A percentile compares a stretch with the other conserved stretches of the same genome.
Evolutionary conservation across 1,140 invertebrate species (phyloP).

Genomic region (Pseudachorutes palmiensis): DNA sequence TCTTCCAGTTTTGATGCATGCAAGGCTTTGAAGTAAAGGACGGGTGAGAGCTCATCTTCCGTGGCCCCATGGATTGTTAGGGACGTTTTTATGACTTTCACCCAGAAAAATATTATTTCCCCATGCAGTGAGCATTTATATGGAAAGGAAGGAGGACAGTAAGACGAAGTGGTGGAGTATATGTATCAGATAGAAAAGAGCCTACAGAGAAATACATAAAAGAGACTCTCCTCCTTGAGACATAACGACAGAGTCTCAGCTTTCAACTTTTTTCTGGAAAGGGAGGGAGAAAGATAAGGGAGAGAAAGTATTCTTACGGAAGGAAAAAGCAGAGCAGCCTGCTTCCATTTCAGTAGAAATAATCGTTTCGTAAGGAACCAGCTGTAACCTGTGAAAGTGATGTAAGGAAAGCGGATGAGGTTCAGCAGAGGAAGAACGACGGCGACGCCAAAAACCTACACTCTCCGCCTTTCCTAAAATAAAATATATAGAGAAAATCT

Average conservation of each 20-base stretch:
- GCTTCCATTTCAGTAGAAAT: not conserved
- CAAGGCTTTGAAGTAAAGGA: not conserved
- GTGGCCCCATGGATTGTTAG: constrained; percentile 22
- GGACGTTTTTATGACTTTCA: constrained; percentile 32
- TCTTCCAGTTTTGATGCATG: not conserved
- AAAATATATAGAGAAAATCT: not conserved
- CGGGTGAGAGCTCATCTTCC: not conserved
- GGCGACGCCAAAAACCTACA: not conserved
- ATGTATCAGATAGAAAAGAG: constrained; percentile 3
- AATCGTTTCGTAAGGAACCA: not conserved
- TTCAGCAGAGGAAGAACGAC: constrained; percentile 19
- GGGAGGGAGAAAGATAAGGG: not conserved
- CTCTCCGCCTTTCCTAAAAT: not conserved
- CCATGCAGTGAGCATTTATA: not conserved
- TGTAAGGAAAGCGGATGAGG: not conserved
- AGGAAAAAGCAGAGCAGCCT: not conserved
- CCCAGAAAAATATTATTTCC: constrained; percentile 23
- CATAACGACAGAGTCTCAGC: not conserved
- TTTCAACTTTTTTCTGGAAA: constrained; percentile 2
- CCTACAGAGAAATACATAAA: constrained; percentile 2
- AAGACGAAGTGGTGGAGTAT: too few relatives aligned
- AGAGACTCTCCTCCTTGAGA: not conserved
- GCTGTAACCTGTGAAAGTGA: constrained; percentile 9
- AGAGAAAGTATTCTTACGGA: constrained; percentile 7
- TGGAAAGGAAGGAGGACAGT: not conserved